A percentile compares a stretch with the other conserved stretches of the same genome.
phyloP scores from a whole-genome alignment of 2,797 vertebrate species.

The Ciconia nigra region DNA sequence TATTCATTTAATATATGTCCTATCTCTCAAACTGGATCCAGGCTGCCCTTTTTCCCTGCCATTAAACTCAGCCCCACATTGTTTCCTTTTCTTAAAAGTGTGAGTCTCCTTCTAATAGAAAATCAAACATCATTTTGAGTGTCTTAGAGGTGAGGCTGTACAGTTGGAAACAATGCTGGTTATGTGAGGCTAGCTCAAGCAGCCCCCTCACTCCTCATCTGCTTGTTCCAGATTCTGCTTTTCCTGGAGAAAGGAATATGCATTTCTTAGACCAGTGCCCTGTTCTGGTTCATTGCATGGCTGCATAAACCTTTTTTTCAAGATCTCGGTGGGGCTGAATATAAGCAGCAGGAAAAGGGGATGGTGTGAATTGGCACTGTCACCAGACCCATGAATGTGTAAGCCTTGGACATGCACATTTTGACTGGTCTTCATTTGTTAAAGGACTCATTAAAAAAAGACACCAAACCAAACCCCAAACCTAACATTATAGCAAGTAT shows the following conservation, averaged over 20 bases:
- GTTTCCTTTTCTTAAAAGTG: not conserved
- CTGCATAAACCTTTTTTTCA: not conserved
- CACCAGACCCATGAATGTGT: not conserved
- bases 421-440: not conserved
- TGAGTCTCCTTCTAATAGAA: not conserved
- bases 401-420: not conserved
- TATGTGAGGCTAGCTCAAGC: not conserved
- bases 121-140: not conserved
- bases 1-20: not conserved
- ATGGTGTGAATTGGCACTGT: not conserved
- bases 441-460: not conserved
- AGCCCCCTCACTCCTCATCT: not conserved
- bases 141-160: not conserved
- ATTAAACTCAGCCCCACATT: not conserved
- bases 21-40: not conserved
- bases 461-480: not conserved
- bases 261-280: not conserved
- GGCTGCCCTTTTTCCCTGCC: not conserved
- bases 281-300: not conserved
- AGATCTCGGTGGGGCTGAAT: accelerated
- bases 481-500: not conserved
- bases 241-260: not conserved
- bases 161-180: not conserved
- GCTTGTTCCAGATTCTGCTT: not conserved
- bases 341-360: not conserved